phyloP scores from a whole-genome alignment of 2,113 vertebrate genomes.

The Sisor rabdophorus region DNA sequence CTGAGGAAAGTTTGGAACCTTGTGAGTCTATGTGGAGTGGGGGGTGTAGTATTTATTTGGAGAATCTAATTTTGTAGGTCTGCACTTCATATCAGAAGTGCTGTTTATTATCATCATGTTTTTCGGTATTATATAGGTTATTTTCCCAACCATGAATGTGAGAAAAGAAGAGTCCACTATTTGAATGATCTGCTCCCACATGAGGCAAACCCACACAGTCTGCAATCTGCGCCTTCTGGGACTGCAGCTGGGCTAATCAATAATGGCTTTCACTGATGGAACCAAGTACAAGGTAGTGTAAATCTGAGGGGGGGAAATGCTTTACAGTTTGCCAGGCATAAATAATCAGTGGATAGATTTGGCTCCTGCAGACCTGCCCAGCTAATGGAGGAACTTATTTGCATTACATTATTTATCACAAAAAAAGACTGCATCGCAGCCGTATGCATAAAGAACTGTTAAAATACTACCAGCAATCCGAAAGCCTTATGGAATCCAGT shows the following conservation, averaged over 20 bases:
- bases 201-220: constrained; percentile 51
- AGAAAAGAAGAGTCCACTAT: background rate
- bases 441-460: constrained; percentile 19
- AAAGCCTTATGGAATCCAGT: background rate
- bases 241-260: constrained; percentile 65
- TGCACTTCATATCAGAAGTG: constrained; percentile 1
- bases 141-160: background rate
- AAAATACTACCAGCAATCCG: constrained; percentile 16
- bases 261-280: constrained; percentile 53
- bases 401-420: constrained; percentile 40
- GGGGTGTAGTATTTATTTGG: background rate
- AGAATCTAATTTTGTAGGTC: background rate
- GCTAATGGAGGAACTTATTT: constrained; percentile 40
- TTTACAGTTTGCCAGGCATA: constrained; percentile 30
- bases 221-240: constrained; percentile 49
- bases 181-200: background rate
- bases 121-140: background rate
- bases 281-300: constrained; percentile 29
- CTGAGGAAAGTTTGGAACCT: background rate
- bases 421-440: constrained; percentile 19
- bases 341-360: constrained; percentile 25
- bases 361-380: constrained; percentile 14
- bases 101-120: background rate
- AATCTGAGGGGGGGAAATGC: constrained; percentile 29
- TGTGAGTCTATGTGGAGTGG: background rate